Evolutionary conservation across 2,888 invertebrate genomes (phyloP).

Genomic region (Drosophila koepferae): DNA sequence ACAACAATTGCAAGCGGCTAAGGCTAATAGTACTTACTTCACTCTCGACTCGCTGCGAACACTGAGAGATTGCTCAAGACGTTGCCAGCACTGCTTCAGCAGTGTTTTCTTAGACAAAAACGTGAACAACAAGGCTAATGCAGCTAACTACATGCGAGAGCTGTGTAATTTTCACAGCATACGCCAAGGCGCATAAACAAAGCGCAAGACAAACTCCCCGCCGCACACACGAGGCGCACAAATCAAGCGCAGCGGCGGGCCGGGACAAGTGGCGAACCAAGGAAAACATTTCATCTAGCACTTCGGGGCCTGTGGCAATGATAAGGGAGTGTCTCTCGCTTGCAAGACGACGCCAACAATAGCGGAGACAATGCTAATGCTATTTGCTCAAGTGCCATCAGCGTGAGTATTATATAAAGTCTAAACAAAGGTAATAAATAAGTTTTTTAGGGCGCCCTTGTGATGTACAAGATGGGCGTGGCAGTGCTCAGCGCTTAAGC

Average conservation of each 20-base stretch:
- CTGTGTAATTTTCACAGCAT: conserved; percentile 53
- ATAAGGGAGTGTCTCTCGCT: conserved; percentile 66
- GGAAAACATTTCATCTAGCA: conserved; percentile 45
- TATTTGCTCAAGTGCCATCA: conserved; percentile 71
- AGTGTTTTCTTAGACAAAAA: conserved; percentile 28
- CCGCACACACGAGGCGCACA: conserved; percentile 46
- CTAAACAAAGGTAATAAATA: conserved; percentile 80
- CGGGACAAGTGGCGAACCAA: conserved; percentile 46
- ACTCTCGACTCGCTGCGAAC: conserved; percentile 11
- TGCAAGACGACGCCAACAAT: conserved; percentile 21
- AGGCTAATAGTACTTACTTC: conserved; percentile 2
- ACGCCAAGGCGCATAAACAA: conserved; percentile 51
- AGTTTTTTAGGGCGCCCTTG: conserved; percentile 62
- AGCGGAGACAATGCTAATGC: conserved; percentile 66
- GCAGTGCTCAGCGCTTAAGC: conserved; percentile 45
- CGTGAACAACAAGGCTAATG: conserved; percentile 6
- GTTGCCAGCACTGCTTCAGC: conserved; percentile 2
- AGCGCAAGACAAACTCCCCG: conserved; percentile 15
- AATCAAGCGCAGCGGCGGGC: conserved; percentile 63
- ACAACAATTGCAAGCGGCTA: neutral
- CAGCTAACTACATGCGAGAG: conserved; percentile 26
- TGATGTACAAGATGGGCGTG: conserved; percentile 34
- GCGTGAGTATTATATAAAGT: conserved; percentile 73
- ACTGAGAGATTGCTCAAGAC: neutral
- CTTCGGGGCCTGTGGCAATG: conserved; percentile 37